A percentile compares a stretch with the other conserved stretches of the same genome.
These are phyloP conservation scores for Arothron firmamentum DNA, from an alignment of 2,113 vertebrate genomes.

Conservation along the genomic window DNA sequence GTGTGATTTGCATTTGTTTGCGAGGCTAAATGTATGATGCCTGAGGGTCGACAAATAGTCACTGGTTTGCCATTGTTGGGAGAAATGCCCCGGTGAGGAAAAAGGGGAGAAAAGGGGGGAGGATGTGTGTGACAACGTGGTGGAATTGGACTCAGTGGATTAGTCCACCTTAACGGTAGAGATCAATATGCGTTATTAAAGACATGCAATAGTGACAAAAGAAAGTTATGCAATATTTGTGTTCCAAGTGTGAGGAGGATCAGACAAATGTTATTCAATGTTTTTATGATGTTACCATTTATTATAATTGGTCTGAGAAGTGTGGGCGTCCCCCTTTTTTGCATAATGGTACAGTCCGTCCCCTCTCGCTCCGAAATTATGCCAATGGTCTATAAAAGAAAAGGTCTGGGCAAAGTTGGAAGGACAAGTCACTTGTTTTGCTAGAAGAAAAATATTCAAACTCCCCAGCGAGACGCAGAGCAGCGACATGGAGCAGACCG, in stretches of 20 bases:
- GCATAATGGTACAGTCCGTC: constrained; percentile 71
- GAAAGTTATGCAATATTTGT: accelerated
- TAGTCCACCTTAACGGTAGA: constrained; percentile 44
- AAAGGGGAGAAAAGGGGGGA: not conserved
- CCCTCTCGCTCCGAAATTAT: constrained; percentile 45
- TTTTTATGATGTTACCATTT: not conserved
- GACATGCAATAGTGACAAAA: not conserved
- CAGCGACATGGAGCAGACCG: constrained; percentile 77
- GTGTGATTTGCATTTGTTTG: not conserved
- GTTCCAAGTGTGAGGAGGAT: not conserved
- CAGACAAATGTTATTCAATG: not conserved
- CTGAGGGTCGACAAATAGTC: constrained; percentile 5
- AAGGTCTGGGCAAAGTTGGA: constrained; percentile 12
- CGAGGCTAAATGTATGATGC: not conserved
- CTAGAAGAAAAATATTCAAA: not conserved
- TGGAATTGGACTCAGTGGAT: constrained; percentile 54
- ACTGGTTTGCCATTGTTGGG: constrained; percentile 31
- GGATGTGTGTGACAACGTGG: constrained; percentile 60
- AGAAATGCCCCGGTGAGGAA: constrained; percentile 15
- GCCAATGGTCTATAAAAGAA: constrained; percentile 56
- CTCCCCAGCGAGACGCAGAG: not conserved
- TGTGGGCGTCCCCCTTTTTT: constrained; percentile 27
- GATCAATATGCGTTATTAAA: not conserved
- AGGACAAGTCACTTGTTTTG: constrained; percentile 2
- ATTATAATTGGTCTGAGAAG: not conserved